Evolutionary conservation across 1,140 invertebrate species (phyloP), one percentile per base, ranked within the genome.

Genomic region (Cyphomyrmex costatus): DNA sequence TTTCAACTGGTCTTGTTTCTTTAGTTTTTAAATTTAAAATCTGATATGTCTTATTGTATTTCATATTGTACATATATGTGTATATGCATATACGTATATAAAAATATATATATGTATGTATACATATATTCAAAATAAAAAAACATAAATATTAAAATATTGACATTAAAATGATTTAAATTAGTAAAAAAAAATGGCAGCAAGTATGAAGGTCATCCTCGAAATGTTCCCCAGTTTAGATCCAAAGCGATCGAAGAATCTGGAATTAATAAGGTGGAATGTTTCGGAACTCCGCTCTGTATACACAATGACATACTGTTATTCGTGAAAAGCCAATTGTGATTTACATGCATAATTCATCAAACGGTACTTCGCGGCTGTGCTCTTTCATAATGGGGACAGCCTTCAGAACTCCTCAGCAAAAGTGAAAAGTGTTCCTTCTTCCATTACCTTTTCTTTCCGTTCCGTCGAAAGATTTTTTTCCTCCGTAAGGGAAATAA

Each of bases 311-410:
- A 21, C 21, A 16, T 16, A 27, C 27, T 49, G 21, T 71, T 71
- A 58, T 58, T 82, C 66, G 78, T 10, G 16, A 42, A 71, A 73
- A 73, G 46, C 14, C 53, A 73, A 73, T 73, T 83, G 79, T 42
- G 36, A 83, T 83, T 83, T 83, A 33, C 24, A 83, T 73, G 36
- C 24, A 83, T 83, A 83, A 83, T 73, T 83, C 36, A 74, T 74
- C 36, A 51, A 83, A 56, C 63, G 49, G 21, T 56, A 73, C 36
- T 73, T 73, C 36, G 53, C 79, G 68, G 24, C 79, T 60, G 36
- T 33, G 53, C 66, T 70, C 33, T 56, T 27, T 66, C 42, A n/a
- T n/a, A 53, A 46, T n/a, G n/a, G 7, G 8, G 10, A 70, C 33
- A 42, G 14, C 16, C 36, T 30, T 42, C 65, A 53, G 16, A 58